Evolutionary conservation across 2,113 vertebrate genomes (phyloP).

Genomic region (Chaetodon trifascialis): DNA sequence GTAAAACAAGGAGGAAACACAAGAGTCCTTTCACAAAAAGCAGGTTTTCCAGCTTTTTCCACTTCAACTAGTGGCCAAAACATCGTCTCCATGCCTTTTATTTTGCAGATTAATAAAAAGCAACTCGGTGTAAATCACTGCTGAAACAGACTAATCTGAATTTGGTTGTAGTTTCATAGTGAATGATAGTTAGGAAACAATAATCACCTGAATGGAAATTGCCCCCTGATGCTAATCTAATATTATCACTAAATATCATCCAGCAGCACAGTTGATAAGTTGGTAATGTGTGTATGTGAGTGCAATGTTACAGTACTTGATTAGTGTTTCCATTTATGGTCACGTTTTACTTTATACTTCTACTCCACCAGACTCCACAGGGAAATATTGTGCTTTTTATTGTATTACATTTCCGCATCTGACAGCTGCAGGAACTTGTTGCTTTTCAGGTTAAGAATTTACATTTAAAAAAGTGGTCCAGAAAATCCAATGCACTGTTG

Average conservation of each 20-base stretch:
- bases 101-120: neutral
- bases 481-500: neutral
- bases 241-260: slow-evolving; percentile 32
- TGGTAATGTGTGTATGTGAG: too few relatives aligned
- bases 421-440: too few relatives aligned
- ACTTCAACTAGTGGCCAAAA: neutral
- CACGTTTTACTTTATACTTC: neutral
- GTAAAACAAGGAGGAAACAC: neutral
- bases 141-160: slow-evolving; percentile 5
- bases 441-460: too few relatives aligned
- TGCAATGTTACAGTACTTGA: too few relatives aligned
- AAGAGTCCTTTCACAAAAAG: neutral
- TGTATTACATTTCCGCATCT: neutral
- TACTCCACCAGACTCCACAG: too few relatives aligned
- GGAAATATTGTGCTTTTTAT: neutral
- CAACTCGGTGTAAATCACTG: neutral
- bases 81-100: neutral
- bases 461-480: too few relatives aligned
- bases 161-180: slow-evolving; percentile 19
- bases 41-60: neutral
- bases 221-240: slow-evolving; percentile 7
- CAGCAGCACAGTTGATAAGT: slow-evolving; percentile 10
- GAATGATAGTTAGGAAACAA: neutral
- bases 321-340: neutral
- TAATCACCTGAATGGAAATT: slow-evolving; percentile 16